Evolutionary conservation across 2,888 invertebrate genomes (phyloP), one percentile per base, ranked within the genome.

Genomic region (Macaria notata): DNA sequence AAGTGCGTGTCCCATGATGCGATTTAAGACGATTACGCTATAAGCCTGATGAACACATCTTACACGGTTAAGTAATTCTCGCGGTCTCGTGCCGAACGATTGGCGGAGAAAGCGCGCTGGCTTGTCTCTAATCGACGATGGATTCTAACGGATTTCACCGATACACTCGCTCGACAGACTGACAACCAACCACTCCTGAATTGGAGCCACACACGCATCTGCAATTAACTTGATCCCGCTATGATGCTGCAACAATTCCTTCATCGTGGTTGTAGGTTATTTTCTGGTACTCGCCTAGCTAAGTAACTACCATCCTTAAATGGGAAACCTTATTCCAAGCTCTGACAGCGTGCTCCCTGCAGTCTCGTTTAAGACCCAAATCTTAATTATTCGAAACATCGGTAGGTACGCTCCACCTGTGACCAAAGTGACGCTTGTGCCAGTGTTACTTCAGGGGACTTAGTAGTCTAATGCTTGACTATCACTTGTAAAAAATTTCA

Each of bases 91-190:
- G 72, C 59, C 65, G 58, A 66, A 69, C 70, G 70, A 70, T 76
- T 69, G 65, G 64, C 62, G 66, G 78, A 79, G 83, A 83, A 83
- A 83, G 78, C 76, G 72, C 63, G 68, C 68, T 64, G 68, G 61
- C 69, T 70, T 70, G 67, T 66, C 72, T 75, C 69, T 75, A 66
- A 72, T 70, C 70, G 72, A 66, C 65, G 62, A 68, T 66, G 56
- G 68, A 68, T 70, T 72, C 70, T 79, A 80, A 76, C 82, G 75
- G 81, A 76, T 83, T 83, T 82, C 83, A 75, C 81, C 78, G 63
- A 75, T 75, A 73, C 68, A 63, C 63, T 70, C 54, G 56, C 57
- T 59, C 55, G 53, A 55, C 61, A 68, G 64, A 61, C 58, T 52
- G 65, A 70, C 71, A 68, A 66, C 70, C 70, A 71, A 69, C 66